Percentiles rank a stretch among this genome's conserved stretches.
Conservation (phyloP, 2,888 invertebrate genomes). For the Ryuthela nishihirai region DNA sequence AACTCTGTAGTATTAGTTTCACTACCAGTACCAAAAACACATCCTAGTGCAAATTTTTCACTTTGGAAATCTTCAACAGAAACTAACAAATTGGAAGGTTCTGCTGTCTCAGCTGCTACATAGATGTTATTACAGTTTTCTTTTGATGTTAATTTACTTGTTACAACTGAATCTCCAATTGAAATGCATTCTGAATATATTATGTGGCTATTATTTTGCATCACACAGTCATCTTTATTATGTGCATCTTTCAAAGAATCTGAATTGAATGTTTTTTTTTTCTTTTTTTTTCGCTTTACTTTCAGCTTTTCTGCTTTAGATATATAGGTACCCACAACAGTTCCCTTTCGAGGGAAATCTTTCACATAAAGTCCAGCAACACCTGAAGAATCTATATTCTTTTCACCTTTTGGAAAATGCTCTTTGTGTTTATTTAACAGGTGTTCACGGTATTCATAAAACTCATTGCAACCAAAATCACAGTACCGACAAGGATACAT, state of each 20-base stretch:
- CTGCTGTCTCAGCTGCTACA: no score
- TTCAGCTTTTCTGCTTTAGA: background rate
- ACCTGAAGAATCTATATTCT: conserved; percentile 5
- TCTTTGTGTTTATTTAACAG: conserved; percentile 59
- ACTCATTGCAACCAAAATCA: conserved; percentile 61
- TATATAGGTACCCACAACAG: background rate
- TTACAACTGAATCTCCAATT: no score
- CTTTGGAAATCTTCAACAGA: no score
- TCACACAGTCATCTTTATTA: no score
- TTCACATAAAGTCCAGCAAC: background rate
- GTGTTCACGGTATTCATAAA: conserved; percentile 65
- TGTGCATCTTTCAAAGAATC: background rate
- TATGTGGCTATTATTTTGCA: no score
- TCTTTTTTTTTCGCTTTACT: background rate
- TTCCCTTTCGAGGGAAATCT: background rate
- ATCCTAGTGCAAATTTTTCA: no score
- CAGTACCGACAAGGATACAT: conserved; percentile 76
- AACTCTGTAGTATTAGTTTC: no score
- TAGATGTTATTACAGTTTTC: no score
- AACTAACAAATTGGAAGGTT: no score
- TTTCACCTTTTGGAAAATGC: conserved; percentile 49
- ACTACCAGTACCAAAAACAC: no score
- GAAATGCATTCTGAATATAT: no score
- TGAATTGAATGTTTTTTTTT: background rate
- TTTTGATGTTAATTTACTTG: no score